A percentile compares a stretch with the other conserved stretches of the same genome.
phyloP scores from a whole-genome alignment of 1,140 invertebrate species.

The Bombus turneri region DNA sequence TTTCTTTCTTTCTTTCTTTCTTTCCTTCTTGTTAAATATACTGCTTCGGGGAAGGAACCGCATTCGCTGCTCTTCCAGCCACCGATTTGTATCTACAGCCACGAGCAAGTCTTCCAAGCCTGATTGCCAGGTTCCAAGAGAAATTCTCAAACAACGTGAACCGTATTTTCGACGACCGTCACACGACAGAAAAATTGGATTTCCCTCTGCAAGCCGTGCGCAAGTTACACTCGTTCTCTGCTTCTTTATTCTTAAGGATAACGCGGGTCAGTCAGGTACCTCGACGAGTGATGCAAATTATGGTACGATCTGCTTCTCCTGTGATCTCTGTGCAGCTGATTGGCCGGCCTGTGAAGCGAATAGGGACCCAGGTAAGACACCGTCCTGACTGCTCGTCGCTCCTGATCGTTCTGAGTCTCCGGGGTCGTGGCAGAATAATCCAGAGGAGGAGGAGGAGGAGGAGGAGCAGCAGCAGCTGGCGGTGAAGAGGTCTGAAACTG shows the following conservation, averaged over 20 bases:
- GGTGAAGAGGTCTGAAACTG: constrained; percentile 82
- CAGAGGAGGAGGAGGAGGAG: constrained; percentile 71
- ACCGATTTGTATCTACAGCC: constrained; percentile 1
- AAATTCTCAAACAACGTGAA: not conserved
- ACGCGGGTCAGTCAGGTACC: constrained; percentile 73
- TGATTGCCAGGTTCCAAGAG: not conserved
- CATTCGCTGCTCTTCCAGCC: not conserved
- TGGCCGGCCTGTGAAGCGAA: constrained; percentile 11
- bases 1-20: no score
- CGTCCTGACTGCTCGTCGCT: constrained; percentile 27
- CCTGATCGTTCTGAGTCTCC: not conserved
- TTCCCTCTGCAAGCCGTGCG: not conserved
- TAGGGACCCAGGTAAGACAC: constrained; percentile 48
- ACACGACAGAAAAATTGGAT: not conserved
- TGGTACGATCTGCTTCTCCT: constrained; percentile 76
- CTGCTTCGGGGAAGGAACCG: not conserved
- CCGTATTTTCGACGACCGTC: not conserved
- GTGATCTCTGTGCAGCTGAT: constrained; percentile 62
- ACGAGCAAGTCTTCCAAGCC: no score
- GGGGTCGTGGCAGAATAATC: constrained; percentile 75
- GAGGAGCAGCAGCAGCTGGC: no score
- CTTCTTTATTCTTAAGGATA: constrained; percentile 61
- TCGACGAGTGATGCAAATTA: constrained; percentile 73
- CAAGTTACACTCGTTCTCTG: not conserved
- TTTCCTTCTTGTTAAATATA: not conserved